Percentiles rank a stretch among this genome's conserved stretches.
Conservation (phyloP, 2,888 invertebrate species). For the Himalopsyche kuldschensis region DNA sequence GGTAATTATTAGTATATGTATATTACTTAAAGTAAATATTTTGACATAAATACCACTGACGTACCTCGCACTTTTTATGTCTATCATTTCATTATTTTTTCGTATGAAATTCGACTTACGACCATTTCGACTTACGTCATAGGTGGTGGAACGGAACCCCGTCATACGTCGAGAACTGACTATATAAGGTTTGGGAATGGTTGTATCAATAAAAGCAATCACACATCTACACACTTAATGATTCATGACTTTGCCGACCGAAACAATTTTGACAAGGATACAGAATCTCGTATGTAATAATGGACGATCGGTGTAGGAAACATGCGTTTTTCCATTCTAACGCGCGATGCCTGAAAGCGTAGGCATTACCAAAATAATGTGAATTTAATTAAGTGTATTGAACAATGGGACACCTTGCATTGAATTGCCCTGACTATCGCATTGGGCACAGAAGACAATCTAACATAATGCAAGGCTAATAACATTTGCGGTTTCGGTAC, state of each 20-base stretch:
- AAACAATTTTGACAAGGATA: too few species aligned
- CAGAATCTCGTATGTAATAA: too few species aligned
- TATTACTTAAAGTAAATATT: too few species aligned
- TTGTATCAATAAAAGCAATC: too few species aligned
- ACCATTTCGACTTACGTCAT: slow-evolving; percentile 1
- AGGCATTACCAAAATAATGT: background rate
- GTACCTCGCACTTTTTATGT: too few species aligned
- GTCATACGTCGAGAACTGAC: too few species aligned
- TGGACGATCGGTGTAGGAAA: background rate
- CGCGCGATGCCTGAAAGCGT: background rate
- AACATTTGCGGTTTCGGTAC: background rate
- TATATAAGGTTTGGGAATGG: too few species aligned
- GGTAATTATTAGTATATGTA: too few species aligned
- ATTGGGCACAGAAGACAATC: background rate
- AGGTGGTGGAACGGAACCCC: background rate
- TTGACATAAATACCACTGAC: too few species aligned
- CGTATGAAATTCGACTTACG: slow-evolving; percentile 13
- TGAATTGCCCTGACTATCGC: background rate
- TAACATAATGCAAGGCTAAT: background rate
- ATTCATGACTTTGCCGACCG: too few species aligned
- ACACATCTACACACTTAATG: too few species aligned
- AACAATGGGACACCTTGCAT: background rate
- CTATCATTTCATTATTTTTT: too few species aligned
- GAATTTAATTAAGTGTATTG: background rate
- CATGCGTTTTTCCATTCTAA: background rate